Base-by-base conservation (phyloP, 2,888 invertebrate species). In the Polymixis flavicincta region DNA sequence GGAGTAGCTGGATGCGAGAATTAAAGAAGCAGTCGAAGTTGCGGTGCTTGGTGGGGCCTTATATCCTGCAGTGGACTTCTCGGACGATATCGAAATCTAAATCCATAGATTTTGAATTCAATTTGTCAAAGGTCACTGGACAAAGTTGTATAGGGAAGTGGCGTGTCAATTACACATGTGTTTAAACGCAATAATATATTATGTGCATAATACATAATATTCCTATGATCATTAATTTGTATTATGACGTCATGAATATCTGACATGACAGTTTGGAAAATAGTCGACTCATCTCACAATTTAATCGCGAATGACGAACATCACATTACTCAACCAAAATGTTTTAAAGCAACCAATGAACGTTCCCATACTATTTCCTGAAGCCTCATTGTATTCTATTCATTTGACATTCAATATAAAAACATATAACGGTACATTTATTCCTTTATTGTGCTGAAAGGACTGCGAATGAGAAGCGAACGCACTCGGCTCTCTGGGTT, bases 351-450 rank as follows among this genome's bases (percentile, higher is more conserved):
- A 37, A 37, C 13, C 19, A n/a, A 66, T 32, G n/a, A 64, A 76
- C 25, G 42, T 7, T 11, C 32, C 48, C 63, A 52, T n/a, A 68
- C 17, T 57, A 68, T 70, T 57, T 67, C 45, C 45, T 11, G 17
- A 22, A 14, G 25, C 19, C 32, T n/a, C 42, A 78, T 71, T 75
- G 67, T 74, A 67, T n/a, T 61, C 28, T 54, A 65, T 83, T 73
- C 76, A 80, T 83, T 83, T 68, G 70, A 65, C 37, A 64, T 83
- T 80, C 63, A 74, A 84, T 84, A 80, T 64, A 73, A 80, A 82
- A 71, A 57, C 37, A 67, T 66, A 70, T 63, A 74, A 25, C 59
- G 71, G 61, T 73, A 59, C 74, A 74, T 82, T 72, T 82, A 84
- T 75, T 82, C 45, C 55, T 74, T 61, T 73, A 79, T 82, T 74